These are phyloP conservation scores for Mobula hypostoma DNA, from an alignment of 2,113 vertebrate species.

Conservation along the genomic window DNA sequence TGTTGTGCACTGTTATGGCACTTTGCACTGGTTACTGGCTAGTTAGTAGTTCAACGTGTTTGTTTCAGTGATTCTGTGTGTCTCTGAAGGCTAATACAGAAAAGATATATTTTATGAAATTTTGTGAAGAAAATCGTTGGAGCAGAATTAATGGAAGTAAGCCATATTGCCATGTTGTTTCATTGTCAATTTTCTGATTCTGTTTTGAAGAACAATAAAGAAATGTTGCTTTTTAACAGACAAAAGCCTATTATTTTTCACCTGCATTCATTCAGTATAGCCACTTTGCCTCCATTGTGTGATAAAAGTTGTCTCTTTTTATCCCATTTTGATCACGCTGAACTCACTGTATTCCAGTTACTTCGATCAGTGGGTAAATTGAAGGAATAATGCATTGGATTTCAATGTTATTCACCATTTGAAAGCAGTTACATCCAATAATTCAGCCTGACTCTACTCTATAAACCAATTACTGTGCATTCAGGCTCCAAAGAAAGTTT, in stretches of 20 bases:
- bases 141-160: background rate
- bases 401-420: background rate
- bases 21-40: background rate
- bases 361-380: background rate
- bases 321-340: background rate
- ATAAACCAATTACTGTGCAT: background rate
- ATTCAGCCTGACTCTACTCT: background rate
- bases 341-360: background rate
- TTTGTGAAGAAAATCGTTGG: background rate
- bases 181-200: background rate
- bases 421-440: background rate
- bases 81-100: too few relatives aligned
- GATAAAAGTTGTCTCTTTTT: background rate
- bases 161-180: background rate
- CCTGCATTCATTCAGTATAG: background rate
- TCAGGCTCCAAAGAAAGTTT: background rate
- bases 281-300: background rate
- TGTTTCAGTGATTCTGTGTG: background rate
- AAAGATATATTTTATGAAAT: background rate
- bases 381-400: background rate
- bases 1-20: background rate
- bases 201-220: conserved; percentile 5
- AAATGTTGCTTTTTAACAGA: background rate
- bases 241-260: background rate
- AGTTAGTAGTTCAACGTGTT: background rate